A percentile compares a stretch with the other conserved stretches of the same genome.
Conservation (phyloP, 2,113 vertebrate species). For the Misgurnus anguillicaudatus region DNA sequence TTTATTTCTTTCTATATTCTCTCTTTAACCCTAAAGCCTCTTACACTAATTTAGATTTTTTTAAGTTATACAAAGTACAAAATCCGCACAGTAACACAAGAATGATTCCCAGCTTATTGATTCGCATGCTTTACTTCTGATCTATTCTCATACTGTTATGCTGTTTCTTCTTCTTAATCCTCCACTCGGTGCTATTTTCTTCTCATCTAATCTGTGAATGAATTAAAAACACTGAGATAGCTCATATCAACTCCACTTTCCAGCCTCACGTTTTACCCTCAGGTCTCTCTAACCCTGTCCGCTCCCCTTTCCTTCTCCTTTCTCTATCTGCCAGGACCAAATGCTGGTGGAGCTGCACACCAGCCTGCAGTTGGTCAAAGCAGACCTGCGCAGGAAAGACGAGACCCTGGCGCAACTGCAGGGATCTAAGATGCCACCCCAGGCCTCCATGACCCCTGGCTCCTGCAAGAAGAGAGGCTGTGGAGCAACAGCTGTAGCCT, state of each 20-base stretch:
- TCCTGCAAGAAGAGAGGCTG: conserved; percentile 82
- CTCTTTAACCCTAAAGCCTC: neutral
- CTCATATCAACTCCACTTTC: neutral
- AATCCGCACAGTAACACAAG: neutral
- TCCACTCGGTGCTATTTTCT: neutral
- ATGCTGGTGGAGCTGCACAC: conserved; percentile 92
- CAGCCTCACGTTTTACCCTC: neutral
- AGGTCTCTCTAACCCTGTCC: conserved; percentile 4
- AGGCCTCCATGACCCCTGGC: conserved; percentile 62
- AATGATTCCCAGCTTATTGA: neutral
- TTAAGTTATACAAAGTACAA: neutral
- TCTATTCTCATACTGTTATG: neutral
- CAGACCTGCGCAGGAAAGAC: conserved; percentile 84
- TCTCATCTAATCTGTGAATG: too few relatives aligned
- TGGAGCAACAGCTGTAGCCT: conserved; percentile 50
- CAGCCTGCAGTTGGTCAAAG: conserved; percentile 85
- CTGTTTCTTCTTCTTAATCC: neutral
- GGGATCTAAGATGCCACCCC: conserved; percentile 70
- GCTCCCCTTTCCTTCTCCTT: neutral
- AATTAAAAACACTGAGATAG: neutral
- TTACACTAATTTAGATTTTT: conserved; percentile 5
- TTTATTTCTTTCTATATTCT: neutral
- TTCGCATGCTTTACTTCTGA: neutral
- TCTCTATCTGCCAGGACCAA: conserved; percentile 79
- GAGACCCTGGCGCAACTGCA: conserved; percentile 75